Percentiles rank a stretch among this genome's conserved stretches.
Evolutionary conservation across 2,113 vertebrate genomes (phyloP).

Genomic region (Boulengeromyrus knoepffleri): DNA sequence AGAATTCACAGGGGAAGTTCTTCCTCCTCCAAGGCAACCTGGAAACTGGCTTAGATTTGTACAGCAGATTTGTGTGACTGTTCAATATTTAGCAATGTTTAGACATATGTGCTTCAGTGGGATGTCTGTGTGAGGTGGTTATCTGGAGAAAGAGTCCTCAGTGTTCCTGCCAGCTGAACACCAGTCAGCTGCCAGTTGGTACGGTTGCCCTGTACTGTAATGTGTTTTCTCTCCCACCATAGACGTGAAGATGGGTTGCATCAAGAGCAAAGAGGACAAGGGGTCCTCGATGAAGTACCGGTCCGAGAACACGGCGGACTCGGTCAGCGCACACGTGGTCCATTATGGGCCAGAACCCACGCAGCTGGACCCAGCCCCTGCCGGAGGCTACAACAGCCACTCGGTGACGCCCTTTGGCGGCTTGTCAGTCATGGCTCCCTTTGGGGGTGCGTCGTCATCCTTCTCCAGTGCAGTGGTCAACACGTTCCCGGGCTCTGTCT

Average conservation of each 20-base stretch:
- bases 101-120: not conserved
- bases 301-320: conserved; percentile 68
- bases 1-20: not conserved
- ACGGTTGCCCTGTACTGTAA: not conserved
- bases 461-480: conserved; percentile 75
- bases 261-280: conserved; percentile 94
- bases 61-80: not conserved
- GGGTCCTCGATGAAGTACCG: conserved; percentile 77
- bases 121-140: not conserved
- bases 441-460: conserved; percentile 80
- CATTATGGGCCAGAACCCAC: conserved; percentile 81
- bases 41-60: not conserved
- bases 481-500: conserved; percentile 77
- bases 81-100: not conserved
- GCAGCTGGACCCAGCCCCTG: conserved; percentile 64
- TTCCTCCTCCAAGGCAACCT: not conserved
- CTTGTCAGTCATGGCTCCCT: conserved; percentile 77
- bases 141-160: not conserved
- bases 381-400: conserved; percentile 70
- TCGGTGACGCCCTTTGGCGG: conserved; percentile 83
- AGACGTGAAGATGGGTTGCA: conserved; percentile 82
- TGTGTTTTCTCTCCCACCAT: conserved; percentile 15
- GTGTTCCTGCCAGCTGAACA: not conserved
- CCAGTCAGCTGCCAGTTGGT: not conserved
- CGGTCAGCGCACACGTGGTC: conserved; percentile 56